phyloP scores from a whole-genome alignment of 2,113 vertebrate species.

The Synchiropus splendidus region DNA sequence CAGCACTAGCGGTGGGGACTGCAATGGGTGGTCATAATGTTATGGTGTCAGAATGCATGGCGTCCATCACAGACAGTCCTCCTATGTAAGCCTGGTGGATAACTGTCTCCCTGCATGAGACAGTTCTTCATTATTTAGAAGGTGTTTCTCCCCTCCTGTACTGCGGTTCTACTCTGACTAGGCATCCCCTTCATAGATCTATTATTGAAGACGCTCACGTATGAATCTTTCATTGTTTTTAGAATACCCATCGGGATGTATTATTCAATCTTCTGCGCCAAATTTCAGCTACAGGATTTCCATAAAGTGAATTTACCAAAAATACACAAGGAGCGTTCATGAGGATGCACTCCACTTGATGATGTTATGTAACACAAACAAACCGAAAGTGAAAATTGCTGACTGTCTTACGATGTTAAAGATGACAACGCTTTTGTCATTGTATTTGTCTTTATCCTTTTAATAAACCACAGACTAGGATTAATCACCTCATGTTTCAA shows the following conservation, averaged over 20 bases:
- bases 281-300: constrained; percentile 8
- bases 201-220: constrained; percentile 40
- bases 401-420: too few relatives aligned
- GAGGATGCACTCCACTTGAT: background rate
- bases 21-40: too few relatives aligned
- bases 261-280: constrained; percentile 23
- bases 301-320: constrained; percentile 7
- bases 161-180: constrained; percentile 19
- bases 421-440: too few relatives aligned
- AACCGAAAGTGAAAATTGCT: too few relatives aligned
- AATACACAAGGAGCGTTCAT: constrained; percentile 1
- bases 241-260: constrained; percentile 30
- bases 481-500: too few relatives aligned
- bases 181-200: constrained; percentile 52
- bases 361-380: background rate
- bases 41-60: too few relatives aligned
- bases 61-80: background rate
- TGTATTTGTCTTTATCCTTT: too few relatives aligned
- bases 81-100: constrained; percentile 5
- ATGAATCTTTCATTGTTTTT: constrained; percentile 49
- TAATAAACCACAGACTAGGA: too few relatives aligned
- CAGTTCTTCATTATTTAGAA: constrained; percentile 45
- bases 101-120: background rate
- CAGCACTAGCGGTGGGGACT: too few relatives aligned
- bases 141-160: constrained; percentile 33